Evolutionary conservation across 2,797 vertebrate species (phyloP).

Genomic region (Gadopsis bispinosus): DNA sequence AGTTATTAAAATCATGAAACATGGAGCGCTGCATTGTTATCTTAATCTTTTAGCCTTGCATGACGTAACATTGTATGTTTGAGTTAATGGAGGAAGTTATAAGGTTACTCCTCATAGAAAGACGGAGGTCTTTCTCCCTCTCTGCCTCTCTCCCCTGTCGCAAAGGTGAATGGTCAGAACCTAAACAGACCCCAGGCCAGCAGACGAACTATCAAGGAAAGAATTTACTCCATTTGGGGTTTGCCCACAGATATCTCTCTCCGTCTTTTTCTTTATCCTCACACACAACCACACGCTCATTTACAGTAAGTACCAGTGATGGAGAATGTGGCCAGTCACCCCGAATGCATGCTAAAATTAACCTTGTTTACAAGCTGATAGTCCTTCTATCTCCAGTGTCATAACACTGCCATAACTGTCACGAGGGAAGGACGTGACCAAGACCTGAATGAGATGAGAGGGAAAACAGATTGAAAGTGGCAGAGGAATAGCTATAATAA

Average conservation of each 20-base stretch:
- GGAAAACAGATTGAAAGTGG: background rate
- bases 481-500: background rate
- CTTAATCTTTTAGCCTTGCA: background rate
- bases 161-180: background rate
- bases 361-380: conserved; percentile 76
- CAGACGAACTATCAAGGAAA: conserved; percentile 29
- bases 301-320: conserved; percentile 33
- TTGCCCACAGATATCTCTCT: conserved; percentile 17
- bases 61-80: conserved; percentile 12
- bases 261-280: background rate
- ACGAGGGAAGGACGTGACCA: conserved; percentile 51
- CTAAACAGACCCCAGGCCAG: conserved; percentile 31
- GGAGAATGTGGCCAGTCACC: conserved; percentile 64
- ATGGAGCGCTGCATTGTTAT: background rate
- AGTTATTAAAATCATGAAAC: conserved; percentile 13
- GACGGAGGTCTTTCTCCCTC: background rate
- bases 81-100: conserved; percentile 10
- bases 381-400: conserved; percentile 73
- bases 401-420: conserved; percentile 62
- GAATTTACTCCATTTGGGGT: conserved; percentile 17
- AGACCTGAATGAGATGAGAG: conserved; percentile 21
- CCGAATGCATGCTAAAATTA: conserved; percentile 71
- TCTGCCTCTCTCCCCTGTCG: background rate
- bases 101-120: too few species aligned
- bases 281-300: conserved; percentile 15